A percentile compares a stretch with the other conserved stretches of the same genome.
phyloP scores from a whole-genome alignment of 2,888 invertebrate species.

The Polymixis flavicincta region DNA sequence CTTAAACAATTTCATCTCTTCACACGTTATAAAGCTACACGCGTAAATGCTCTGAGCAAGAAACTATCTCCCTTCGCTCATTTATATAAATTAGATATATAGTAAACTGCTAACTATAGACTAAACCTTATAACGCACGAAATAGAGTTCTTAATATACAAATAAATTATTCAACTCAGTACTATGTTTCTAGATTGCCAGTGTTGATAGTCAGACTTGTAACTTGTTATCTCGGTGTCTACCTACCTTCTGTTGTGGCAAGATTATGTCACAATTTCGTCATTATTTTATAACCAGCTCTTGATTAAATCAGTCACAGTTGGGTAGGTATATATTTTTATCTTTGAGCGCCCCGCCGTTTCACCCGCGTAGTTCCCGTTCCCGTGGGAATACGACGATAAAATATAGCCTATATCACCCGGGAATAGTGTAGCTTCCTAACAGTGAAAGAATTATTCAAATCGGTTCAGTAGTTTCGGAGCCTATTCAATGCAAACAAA shows the following conservation, averaged over 20 bases:
- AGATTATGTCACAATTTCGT: neutral
- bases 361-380: too few relatives aligned
- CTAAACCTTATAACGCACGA: neutral
- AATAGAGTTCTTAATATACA: slow-evolving; percentile 14
- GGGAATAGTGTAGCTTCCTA: too few relatives aligned
- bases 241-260: neutral
- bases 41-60: slow-evolving; percentile 1
- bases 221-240: neutral
- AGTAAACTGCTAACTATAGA: neutral
- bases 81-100: slow-evolving; percentile 23
- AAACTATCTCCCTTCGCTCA: neutral
- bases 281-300: neutral
- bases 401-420: too few relatives aligned
- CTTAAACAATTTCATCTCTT: slow-evolving; percentile 3
- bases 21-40: neutral
- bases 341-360: too few relatives aligned
- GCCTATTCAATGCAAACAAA: too few relatives aligned
- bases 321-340: too few relatives aligned
- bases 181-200: neutral
- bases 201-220: neutral
- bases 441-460: too few relatives aligned
- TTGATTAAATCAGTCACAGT: neutral
- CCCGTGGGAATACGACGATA: too few relatives aligned
- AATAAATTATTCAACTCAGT: slow-evolving; percentile 10
- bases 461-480: too few relatives aligned